phyloP scores from a whole-genome alignment of 2,797 vertebrate genomes.

The Bucorvus abyssinicus region DNA sequence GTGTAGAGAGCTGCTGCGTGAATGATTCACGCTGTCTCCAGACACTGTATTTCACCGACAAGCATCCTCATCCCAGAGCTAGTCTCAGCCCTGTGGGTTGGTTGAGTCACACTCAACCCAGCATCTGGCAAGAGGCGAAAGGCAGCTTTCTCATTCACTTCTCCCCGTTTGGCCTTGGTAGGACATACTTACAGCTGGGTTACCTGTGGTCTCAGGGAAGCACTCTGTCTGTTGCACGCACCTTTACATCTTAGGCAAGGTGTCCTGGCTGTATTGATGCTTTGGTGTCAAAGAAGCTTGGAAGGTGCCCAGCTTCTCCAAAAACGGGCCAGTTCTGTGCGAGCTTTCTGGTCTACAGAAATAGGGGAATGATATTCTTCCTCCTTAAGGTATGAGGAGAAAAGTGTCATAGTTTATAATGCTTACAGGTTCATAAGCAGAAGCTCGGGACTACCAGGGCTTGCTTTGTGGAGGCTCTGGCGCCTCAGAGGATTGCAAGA shows the following conservation, averaged over 20 bases:
- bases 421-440: not conserved
- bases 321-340: not conserved
- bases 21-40: not conserved
- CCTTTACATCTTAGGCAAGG: not conserved
- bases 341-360: not conserved
- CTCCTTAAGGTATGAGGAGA: not conserved
- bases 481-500: rapidly evolving
- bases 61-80: not conserved
- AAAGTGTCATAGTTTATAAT: not conserved
- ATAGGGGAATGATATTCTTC: not conserved
- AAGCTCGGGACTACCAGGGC: not conserved
- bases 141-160: not conserved
- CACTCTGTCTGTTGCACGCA: not conserved
- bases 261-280: not conserved
- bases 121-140: not conserved
- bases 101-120: not conserved
- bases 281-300: not conserved
- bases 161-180: not conserved
- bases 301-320: not conserved
- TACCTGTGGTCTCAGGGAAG: not conserved
- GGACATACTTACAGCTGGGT: not conserved
- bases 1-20: not conserved
- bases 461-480: not conserved
- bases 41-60: not conserved
- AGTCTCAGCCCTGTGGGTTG: not conserved